Evolutionary conservation across 1,140 invertebrate species (phyloP), one percentile per base, ranked within the genome.

Genomic region (Hypsibius dujardini): DNA sequence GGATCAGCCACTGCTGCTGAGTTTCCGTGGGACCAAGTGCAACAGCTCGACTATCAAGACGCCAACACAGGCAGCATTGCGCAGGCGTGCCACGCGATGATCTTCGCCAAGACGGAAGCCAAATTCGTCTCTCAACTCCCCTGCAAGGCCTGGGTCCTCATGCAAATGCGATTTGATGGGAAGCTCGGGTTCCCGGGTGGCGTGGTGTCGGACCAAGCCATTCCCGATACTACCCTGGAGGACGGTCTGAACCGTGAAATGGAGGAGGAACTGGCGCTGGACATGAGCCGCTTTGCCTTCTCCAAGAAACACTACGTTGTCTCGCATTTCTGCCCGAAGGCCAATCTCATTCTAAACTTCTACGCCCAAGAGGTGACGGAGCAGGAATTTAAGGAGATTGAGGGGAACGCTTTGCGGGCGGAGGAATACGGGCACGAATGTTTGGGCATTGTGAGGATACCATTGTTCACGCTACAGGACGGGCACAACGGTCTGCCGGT

Each of bases 121-220:
- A 12, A 45, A 42, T 67, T 67, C 45, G 62, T 67, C 12, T 45
- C 12, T 7, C 12, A 67, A 42, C 62, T 67, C 3, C 62, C 62
- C 12, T 67, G 62, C 62, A 12, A 45, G 3, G 62, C 62, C 12
- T 67, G 62, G 62, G 62, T 67, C 3, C 12, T 67, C 12, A 67
- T 67, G 62, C 62, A 67, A 45, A 67, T 67, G 62, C 12, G 62
- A 56, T 84, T 84, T 79, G 84, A 85, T 79, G 84, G 84, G 1
- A 76, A 79, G n/a, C 72, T 85, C 47, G 84, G 84, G 2, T 85
- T 85, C 78, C 83, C 83, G 69, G 84, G 84, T 46, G 84, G 84
- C 15, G 69, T 84, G 1, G 76, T 85, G 7, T 81, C 84, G 71
- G 71, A 74, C 1, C 80, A 79, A 15, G 81, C 84, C 75, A 74